Base-by-base conservation (phyloP, 2,797 vertebrate species). In the Gymnoscopelus microlampas region DNA sequence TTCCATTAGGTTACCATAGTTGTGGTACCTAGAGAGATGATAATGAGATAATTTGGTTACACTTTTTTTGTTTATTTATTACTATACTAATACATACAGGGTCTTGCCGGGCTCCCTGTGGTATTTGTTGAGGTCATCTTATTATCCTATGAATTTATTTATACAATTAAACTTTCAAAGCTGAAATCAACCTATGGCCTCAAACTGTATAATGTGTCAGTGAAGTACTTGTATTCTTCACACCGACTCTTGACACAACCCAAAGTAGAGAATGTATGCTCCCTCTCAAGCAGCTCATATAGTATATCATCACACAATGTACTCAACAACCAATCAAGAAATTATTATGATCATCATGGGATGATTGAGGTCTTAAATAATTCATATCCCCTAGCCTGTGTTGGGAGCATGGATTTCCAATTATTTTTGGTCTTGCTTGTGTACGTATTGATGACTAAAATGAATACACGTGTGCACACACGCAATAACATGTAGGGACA, bases 261-360 rank as follows among this genome's bases (percentile, higher is more conserved):
- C 60, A 60, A 74, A 68, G 67, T 15, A 73, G 65, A 80, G 73
- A n/a, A 71, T 71, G 8, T 68, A 50, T 63, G 19, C 59, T 11
- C 58, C 67, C 66, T 70, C 60, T 62, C 61, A 57, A 50, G 68
- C 63, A 48, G 61, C 68, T 81, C 71, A 73, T 80, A 71, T 84
- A 83, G 80, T 77, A 72, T 78, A 71, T 84, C 83, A 81, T 77
- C 81, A 76, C 63, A 67, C 72, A 74, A 70, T 77, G 69, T 85
- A 82, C 73, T 76, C 71, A 75, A 26, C 19, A 56, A 9, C 56
- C 79, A 78, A 82, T 88, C 80, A 85, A 59, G 57, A 76, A 64
- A 67, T 71, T 15, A 81, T 86, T 72, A 77, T 10, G 64, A 32
- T 48, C n/a, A 26, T 78, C 76, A 78, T 53, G 61, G 56, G 65